Evolutionary conservation across 35 echinoderm and acorn worm genomes (phyloP), one percentile per base, ranked within the genome.

Genomic region (Anneissia japonica): DNA sequence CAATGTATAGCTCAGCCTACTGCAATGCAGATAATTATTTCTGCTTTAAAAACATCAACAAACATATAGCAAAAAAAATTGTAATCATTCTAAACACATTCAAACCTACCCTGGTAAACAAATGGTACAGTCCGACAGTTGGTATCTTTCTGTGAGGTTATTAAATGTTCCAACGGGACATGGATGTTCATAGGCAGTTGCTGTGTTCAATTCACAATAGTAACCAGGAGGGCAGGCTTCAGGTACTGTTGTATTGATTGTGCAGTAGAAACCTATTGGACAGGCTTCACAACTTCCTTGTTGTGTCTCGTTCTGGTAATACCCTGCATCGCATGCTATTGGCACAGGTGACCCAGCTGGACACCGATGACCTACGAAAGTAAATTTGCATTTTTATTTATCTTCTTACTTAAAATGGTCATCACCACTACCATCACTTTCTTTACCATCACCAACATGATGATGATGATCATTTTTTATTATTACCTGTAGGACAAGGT

Each of bases 161-260:
- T 98, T 98, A 39, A 93, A 98, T 17, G 91, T 98, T 31, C 95
- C 95, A 37, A 79, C 89, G 0, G 89, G 86, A 32, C 95, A 98
- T 12, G 95, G 91, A 38, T 91, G 38, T n/a, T 93, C 91, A 41
- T 91, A 88, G 19, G 81, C 89, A 17, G 89, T 88, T 0, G 88
- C 76, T 32, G 95, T 98, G 36, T 86, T 81, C 0, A 46, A 32
- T 0, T 84, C 92, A 73, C 95, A 98, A 85, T 91, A 98, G 76
- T 98, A 93, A 0, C 95, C 95, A 76, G 92, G 19, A 1, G 92
- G 89, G 37, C 95, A 98, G 34, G 90, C 89, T 0, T 84, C 76
- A 0, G 95, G 95, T 21, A 89, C 86, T 0, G 95, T 98, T 29
- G 91, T 98, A 75, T 98, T 93, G 31, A 89, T 81, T 16, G 86